Evolutionary conservation across 1,140 invertebrate species (phyloP), one percentile per base, ranked within the genome.

Genomic region (Gonioctena quinquepunctata): DNA sequence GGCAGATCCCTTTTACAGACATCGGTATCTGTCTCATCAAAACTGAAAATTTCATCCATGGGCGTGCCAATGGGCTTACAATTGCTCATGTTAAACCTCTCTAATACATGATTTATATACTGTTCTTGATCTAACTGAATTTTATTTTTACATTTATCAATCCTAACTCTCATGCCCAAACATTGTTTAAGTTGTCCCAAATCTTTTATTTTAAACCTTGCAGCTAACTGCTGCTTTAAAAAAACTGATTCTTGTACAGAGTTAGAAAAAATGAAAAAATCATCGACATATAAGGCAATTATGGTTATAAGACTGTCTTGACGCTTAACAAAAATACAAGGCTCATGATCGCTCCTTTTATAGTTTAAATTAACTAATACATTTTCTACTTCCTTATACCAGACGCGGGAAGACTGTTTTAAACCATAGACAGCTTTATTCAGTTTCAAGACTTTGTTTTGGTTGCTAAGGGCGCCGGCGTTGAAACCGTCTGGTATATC

Each of bases 341-440:
- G 70, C 28, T 84, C 82, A 71, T 72, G 48, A 69, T 77, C 74
- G 22, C 77, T 79, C 64, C 69, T 77, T 57, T 71, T 67, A 67
- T 77, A 81, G 60, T 68, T 70, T 69, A 77, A 69, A 33, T 52
- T 49, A 7, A 56, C 72, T 28, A 68, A 82, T 85, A 71, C 84
- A 80, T 42, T 75, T 63, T 57, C 80, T 81, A 52, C 73, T 60
- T 21, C 61, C 61, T 66, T 84, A 83, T 4, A 62, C 72, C 75
- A 79, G 85, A 4, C 86, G 84, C 69, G 83, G 82, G 6, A 83
- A 82, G 2, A 87, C 83, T 7, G 85, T 66, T 26, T 84, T 65
- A 25, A 85, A 85, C 72, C 85, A 84, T 59, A 68, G 5, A 61
- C 18, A 5, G 65, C 65, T 28, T 57, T 67, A 16, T 67, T 67